Conservation (phyloP, 2,797 vertebrate genomes). For the Propithecus perrieri region DNA sequence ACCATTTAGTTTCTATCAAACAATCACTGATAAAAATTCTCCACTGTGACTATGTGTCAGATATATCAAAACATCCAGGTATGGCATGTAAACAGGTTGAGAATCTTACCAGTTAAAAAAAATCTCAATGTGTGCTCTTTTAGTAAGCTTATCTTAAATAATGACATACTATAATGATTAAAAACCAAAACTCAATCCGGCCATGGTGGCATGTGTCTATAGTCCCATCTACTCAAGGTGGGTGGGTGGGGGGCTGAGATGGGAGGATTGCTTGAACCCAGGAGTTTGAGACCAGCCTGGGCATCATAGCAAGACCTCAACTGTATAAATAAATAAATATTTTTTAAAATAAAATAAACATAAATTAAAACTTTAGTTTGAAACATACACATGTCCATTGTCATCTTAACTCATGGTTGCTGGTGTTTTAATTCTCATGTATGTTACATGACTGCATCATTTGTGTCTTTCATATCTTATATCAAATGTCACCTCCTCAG, state of each 20-base stretch:
- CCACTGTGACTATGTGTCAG: background rate
- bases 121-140: background rate
- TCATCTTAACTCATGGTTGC: background rate
- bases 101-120: background rate
- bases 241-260: background rate
- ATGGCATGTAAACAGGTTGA: background rate
- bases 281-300: background rate
- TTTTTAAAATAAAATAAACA: background rate
- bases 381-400: background rate
- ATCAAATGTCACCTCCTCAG: background rate
- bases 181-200: background rate
- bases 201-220: rapidly evolving
- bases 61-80: background rate
- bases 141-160: background rate
- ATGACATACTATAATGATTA: background rate
- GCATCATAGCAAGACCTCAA: background rate
- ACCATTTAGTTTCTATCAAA: slow-evolving; percentile 19
- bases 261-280: background rate
- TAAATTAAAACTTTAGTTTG: slow-evolving; percentile 21
- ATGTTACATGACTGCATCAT: background rate
- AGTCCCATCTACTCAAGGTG: too few species aligned
- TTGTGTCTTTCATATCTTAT: background rate
- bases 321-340: background rate
- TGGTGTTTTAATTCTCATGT: background rate
- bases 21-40: background rate